Percentiles rank a stretch among this genome's conserved stretches.
phyloP scores from a whole-genome alignment of 2,888 invertebrate species.

The Chaitophorus viminalis region DNA sequence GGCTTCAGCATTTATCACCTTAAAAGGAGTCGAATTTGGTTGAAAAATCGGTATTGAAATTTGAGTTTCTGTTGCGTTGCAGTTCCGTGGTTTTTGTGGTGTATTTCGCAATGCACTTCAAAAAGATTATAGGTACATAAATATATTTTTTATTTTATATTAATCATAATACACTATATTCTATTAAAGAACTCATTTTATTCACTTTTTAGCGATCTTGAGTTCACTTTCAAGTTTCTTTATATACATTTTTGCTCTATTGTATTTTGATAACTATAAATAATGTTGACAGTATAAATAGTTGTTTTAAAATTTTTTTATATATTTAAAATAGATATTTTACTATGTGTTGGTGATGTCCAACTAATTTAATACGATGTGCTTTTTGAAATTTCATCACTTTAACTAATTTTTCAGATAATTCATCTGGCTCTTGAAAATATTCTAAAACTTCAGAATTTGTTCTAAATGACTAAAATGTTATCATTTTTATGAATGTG shows the following conservation, averaged over 20 bases:
- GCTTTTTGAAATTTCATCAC: constrained; percentile 39
- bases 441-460: constrained; percentile 27
- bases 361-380: constrained; percentile 20
- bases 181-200: background rate
- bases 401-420: constrained; percentile 13
- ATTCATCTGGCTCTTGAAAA: constrained; percentile 37
- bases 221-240: constrained; percentile 40
- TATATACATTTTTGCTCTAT: constrained; percentile 42
- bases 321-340: background rate
- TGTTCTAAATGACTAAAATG: constrained; percentile 5
- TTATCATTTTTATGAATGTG: background rate
- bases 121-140: constrained; percentile 18
- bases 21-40: constrained; percentile 36
- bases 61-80: background rate
- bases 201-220: constrained; percentile 31
- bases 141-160: background rate
- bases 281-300: background rate
- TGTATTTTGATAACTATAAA: constrained; percentile 50
- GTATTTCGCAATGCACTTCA: constrained; percentile 26
- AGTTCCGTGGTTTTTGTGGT: background rate
- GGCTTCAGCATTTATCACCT: constrained; percentile 17
- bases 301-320: background rate
- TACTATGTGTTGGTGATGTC: constrained; percentile 20
- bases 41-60: constrained; percentile 32
- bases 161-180: background rate